phyloP scores from a whole-genome alignment of 2,113 vertebrate species.

The Cygnus atratus region DNA sequence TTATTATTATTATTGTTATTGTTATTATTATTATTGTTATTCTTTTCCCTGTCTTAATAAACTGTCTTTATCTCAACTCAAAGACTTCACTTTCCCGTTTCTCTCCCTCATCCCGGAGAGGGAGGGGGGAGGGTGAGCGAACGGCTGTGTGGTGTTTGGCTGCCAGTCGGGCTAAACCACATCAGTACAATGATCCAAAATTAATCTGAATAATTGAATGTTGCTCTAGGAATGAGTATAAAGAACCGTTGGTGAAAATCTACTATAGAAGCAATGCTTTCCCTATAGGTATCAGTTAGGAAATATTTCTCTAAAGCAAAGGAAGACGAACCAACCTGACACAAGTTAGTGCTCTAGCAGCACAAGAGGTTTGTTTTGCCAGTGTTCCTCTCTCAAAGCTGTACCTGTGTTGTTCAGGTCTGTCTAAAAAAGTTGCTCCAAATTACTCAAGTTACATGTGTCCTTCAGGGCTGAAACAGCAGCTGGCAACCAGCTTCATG shows the following conservation, averaged over 20 bases:
- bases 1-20: too few relatives aligned
- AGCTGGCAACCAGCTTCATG: neutral
- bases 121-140: too few relatives aligned
- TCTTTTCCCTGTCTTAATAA: too few relatives aligned
- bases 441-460: neutral
- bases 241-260: neutral
- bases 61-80: too few relatives aligned
- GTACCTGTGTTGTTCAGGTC: neutral
- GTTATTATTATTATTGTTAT: too few relatives aligned
- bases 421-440: neutral
- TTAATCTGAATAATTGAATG: neutral
- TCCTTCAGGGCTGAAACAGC: neutral
- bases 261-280: neutral
- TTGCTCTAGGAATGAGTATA: neutral
- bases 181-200: neutral
- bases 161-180: too few relatives aligned
- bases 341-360: neutral
- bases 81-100: too few relatives aligned
- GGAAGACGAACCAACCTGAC: neutral
- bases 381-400: neutral
- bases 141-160: too few relatives aligned
- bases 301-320: neutral
- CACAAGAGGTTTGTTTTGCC: neutral
- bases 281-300: neutral
- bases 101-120: too few relatives aligned